Conservation (phyloP, 2,113 vertebrate species). For the Hippoglossus stenolepis region DNA sequence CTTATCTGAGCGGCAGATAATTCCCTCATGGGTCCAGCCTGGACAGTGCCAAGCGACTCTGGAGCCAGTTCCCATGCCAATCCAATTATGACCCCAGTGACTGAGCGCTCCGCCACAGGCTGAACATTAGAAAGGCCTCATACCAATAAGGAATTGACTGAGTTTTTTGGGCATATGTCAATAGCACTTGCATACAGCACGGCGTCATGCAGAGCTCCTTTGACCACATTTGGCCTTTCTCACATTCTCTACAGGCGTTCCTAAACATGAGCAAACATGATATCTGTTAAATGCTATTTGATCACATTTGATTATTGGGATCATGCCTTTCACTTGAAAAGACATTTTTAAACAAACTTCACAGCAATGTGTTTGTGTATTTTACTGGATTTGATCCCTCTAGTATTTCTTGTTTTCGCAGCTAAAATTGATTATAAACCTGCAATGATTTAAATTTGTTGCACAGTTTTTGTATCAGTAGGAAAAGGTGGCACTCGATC, state of each 20-base stretch:
- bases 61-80: constrained; percentile 79
- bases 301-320: constrained; percentile 1
- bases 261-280: constrained; percentile 36
- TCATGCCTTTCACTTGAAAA: background rate
- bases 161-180: constrained; percentile 46
- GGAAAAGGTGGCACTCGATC: too few species aligned
- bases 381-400: too few species aligned
- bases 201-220: constrained; percentile 48
- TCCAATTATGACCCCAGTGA: constrained; percentile 55
- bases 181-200: constrained; percentile 46
- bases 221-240: constrained; percentile 58
- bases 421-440: too few species aligned
- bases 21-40: constrained; percentile 61
- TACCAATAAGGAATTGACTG: constrained; percentile 45
- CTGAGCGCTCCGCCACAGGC: constrained; percentile 36
- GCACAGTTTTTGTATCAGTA: too few species aligned
- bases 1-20: constrained; percentile 70
- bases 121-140: constrained; percentile 37
- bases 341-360: background rate
- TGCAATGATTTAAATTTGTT: too few species aligned
- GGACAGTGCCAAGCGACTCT: constrained; percentile 56
- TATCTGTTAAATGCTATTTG: constrained; percentile 19
- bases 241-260: constrained; percentile 28
- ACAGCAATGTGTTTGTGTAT: background rate
- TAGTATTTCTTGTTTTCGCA: too few species aligned